Percentiles rank a stretch among this genome's conserved stretches.
Evolutionary conservation across 2,797 vertebrate species (phyloP).

Genomic region (Melanotaenia parkinsoni): DNA sequence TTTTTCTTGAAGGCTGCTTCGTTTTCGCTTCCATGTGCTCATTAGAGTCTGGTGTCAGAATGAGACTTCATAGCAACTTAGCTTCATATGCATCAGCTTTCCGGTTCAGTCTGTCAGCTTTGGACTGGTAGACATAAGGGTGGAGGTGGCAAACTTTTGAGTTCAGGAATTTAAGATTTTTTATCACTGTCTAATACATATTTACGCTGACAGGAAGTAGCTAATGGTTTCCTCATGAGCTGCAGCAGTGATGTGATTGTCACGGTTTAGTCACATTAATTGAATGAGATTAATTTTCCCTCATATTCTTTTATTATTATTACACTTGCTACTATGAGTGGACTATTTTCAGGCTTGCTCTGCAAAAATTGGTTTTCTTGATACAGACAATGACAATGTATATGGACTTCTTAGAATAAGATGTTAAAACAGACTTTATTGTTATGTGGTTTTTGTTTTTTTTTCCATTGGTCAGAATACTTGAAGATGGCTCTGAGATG

Average conservation of each 20-base stretch:
- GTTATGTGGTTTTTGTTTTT: neutral
- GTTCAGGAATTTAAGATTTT: conserved; percentile 36
- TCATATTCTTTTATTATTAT: conserved; percentile 4
- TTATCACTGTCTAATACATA: conserved; percentile 36
- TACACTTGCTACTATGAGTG: neutral
- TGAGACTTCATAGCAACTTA: conserved; percentile 66
- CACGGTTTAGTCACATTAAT: conserved; percentile 24
- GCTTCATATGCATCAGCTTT: conserved; percentile 44
- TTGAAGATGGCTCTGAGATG: neutral
- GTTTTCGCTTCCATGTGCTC: conserved; percentile 48
- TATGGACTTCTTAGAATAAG: neutral
- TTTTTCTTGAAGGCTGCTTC: conserved; percentile 52
- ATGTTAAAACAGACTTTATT: neutral
- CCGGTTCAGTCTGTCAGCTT: conserved; percentile 30
- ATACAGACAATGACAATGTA: neutral
- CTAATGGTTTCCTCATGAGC: conserved; percentile 49
- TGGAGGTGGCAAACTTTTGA: conserved; percentile 34
- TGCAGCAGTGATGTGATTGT: conserved; percentile 22
- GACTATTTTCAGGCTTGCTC: conserved; percentile 6
- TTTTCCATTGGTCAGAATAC: neutral
- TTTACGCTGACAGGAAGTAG: conserved; percentile 43
- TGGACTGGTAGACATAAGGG: conserved; percentile 23
- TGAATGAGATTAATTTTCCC: neutral
- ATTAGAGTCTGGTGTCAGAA: conserved; percentile 43
- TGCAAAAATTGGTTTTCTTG: conserved; percentile 12